Percentiles rank a stretch among this genome's conserved stretches.
Evolutionary conservation across 2,113 vertebrate genomes (phyloP).

Genomic region (Tupaia tana): DNA sequence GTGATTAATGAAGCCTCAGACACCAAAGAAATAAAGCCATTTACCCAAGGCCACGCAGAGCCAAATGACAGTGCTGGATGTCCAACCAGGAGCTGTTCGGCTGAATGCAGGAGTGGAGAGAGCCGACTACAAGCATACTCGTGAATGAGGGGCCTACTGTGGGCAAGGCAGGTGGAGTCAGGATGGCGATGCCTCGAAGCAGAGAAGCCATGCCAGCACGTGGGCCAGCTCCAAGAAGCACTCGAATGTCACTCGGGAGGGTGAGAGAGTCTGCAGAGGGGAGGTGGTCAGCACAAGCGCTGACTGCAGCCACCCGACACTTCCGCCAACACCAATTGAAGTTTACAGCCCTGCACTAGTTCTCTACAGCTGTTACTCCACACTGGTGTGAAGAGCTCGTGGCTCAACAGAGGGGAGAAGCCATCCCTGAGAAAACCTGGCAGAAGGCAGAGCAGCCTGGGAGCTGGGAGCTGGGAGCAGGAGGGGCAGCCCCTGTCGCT

Average conservation of each 20-base stretch:
- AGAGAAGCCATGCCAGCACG: neutral
- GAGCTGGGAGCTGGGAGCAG: slow-evolving; percentile 22
- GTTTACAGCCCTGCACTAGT: slow-evolving; percentile 72
- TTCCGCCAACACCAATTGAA: slow-evolving; percentile 65
- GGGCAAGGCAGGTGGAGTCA: neutral
- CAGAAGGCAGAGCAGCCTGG: slow-evolving; percentile 71
- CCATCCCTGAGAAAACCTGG: slow-evolving; percentile 72
- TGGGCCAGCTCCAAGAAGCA: neutral
- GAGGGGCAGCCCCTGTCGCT: neutral
- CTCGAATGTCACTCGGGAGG: fast-evolving
- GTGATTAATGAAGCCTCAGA: neutral
- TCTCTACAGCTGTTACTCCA: slow-evolving; percentile 77
- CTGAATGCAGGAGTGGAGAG: neutral
- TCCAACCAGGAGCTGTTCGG: neutral
- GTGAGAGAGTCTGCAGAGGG: neutral
- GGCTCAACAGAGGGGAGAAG: slow-evolving; percentile 77
- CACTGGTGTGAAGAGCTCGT: slow-evolving; percentile 61
- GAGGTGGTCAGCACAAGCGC: slow-evolving; percentile 73
- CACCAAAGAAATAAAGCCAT: neutral
- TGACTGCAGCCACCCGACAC: slow-evolving; percentile 61
- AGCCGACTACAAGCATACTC: neutral
- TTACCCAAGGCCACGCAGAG: neutral
- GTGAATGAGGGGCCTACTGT: neutral
- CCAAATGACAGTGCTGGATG: fast-evolving
- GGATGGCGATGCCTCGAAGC: neutral